Evolutionary conservation across 2,888 invertebrate genomes (phyloP).

Genomic region (Ferrisia virgata): DNA sequence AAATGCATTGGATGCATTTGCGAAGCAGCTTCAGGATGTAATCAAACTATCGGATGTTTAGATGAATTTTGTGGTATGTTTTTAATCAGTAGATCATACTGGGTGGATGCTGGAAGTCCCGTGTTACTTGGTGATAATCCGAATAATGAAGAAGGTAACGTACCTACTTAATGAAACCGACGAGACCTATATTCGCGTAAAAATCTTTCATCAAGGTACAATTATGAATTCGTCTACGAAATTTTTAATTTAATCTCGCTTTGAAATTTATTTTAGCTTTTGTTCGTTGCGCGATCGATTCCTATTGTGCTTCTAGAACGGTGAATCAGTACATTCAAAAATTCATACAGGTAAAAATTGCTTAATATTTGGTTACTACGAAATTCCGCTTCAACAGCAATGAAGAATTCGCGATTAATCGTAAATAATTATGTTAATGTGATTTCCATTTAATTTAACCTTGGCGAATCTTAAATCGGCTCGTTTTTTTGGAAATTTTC

Average conservation of each 20-base stretch:
- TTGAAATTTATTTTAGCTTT: slow-evolving; percentile 51
- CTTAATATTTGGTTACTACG: no score
- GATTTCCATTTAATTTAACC: neutral
- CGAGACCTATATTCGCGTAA: no score
- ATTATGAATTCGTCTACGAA: neutral
- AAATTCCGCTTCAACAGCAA: no score
- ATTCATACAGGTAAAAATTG: slow-evolving; percentile 49
- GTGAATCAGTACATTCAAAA: slow-evolving; percentile 53
- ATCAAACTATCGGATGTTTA: slow-evolving; percentile 51
- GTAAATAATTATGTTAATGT: neutral
- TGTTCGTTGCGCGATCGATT: slow-evolving; percentile 52
- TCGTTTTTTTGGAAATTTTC: neutral
- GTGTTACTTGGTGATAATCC: slow-evolving; percentile 50
- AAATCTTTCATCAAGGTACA: no score
- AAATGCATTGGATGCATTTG: slow-evolving; percentile 52
- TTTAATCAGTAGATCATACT: slow-evolving; percentile 53
- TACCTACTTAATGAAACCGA: no score
- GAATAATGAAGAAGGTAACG: slow-evolving; percentile 47
- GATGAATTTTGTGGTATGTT: slow-evolving; percentile 53
- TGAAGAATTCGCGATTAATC: neutral
- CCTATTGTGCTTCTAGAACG: slow-evolving; percentile 52
- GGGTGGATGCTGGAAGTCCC: slow-evolving; percentile 53
- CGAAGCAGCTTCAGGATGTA: slow-evolving; percentile 52
- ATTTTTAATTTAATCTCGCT: neutral
- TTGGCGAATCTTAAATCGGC: neutral